phyloP scores from a whole-genome alignment of 2,888 invertebrate species.

The Quadriops clusia region DNA sequence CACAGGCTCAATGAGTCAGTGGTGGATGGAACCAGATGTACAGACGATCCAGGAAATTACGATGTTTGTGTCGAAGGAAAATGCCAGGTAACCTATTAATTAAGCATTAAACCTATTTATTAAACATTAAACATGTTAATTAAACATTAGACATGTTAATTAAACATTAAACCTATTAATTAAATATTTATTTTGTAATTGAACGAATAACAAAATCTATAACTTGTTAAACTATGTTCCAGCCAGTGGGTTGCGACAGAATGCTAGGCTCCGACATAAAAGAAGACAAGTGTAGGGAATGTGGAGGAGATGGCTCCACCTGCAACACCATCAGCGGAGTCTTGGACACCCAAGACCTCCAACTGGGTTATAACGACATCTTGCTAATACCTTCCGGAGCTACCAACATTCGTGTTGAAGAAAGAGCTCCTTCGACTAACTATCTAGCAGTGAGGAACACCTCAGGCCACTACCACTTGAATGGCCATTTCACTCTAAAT shows the following conservation, averaged over 20 bases:
- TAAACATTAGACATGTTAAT: too few relatives aligned
- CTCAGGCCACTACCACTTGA: constrained; percentile 76
- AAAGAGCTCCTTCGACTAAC: constrained; percentile 73
- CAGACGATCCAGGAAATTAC: constrained; percentile 64
- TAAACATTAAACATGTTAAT: too few relatives aligned
- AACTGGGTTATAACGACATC: constrained; percentile 82
- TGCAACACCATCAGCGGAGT: constrained; percentile 69
- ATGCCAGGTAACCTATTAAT: constrained; percentile 58
- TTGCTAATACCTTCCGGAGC: constrained; percentile 84
- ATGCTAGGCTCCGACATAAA: constrained; percentile 77
- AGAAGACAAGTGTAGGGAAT: constrained; percentile 85
- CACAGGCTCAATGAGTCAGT: constrained; percentile 73
- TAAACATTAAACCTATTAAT: too few relatives aligned
- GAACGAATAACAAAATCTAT: neutral
- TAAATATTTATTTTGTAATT: neutral
- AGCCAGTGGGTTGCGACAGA: constrained; percentile 91
- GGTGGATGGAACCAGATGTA: constrained; percentile 73
- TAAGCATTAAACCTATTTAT: too few relatives aligned
- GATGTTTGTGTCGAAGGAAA: constrained; percentile 92
- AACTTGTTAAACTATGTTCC: constrained; percentile 17
- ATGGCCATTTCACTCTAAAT: constrained; percentile 91
- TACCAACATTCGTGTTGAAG: constrained; percentile 75
- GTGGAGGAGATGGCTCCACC: constrained; percentile 82
- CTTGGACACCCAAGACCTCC: constrained; percentile 60
- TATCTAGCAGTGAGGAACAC: constrained; percentile 81